Conservation (phyloP, 2,113 vertebrate genomes). For the Lota lota region DNA sequence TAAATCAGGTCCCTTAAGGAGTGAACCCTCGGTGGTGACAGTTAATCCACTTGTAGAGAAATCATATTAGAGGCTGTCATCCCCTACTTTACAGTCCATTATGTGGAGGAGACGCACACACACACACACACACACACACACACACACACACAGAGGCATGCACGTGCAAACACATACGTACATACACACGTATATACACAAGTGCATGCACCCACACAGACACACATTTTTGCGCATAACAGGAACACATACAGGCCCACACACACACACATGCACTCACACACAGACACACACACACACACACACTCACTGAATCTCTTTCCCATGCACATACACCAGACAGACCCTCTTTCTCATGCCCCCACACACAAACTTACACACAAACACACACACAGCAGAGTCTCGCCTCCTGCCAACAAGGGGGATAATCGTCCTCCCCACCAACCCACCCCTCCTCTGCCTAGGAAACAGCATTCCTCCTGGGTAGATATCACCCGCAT, state of each 20-base stretch:
- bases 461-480: too few species aligned
- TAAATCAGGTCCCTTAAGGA: background rate
- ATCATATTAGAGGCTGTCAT: conserved; percentile 6
- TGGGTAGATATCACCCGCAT: too few species aligned
- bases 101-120: conserved; percentile 5
- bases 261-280: background rate
- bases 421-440: background rate
- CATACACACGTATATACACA: too few species aligned
- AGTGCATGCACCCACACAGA: background rate
- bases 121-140: background rate
- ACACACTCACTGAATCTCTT: too few species aligned
- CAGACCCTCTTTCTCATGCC: background rate
- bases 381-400: background rate
- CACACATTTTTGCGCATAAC: background rate
- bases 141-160: too few species aligned
- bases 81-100: conserved; percentile 4
- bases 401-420: background rate
- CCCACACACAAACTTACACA: background rate
- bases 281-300: background rate
- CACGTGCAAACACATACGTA: too few species aligned
- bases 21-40: background rate
- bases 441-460: too few species aligned
- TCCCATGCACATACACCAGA: background rate
- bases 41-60: conserved; percentile 7
- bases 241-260: background rate